A percentile compares a stretch with the other conserved stretches of the same genome.
phyloP scores from a whole-genome alignment of 1,140 invertebrate species.

The Holotrichia oblita region DNA sequence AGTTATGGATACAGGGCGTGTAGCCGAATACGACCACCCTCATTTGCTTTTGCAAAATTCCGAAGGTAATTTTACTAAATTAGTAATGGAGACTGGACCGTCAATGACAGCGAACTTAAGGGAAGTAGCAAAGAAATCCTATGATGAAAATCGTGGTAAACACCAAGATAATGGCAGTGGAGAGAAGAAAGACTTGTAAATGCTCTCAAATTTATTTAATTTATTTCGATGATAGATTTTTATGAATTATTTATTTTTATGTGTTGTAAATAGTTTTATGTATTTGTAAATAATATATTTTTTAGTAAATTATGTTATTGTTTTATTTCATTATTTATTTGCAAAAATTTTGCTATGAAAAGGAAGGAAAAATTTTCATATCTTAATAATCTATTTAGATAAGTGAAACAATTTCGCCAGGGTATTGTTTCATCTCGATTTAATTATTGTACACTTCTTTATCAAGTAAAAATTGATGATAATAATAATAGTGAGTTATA shows the following conservation, averaged over 20 bases:
- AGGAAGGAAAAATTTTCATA: no score
- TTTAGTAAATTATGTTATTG: background rate
- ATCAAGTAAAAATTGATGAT: no score
- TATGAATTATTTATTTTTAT: background rate
- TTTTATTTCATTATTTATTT: no score
- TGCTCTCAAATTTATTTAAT: background rate
- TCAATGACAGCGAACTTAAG: slow-evolving; percentile 48
- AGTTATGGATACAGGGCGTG: slow-evolving; percentile 73
- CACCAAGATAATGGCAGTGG: background rate
- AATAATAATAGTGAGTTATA: no score
- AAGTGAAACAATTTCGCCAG: no score
- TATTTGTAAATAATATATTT: background rate
- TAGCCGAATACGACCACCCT: slow-evolving; percentile 75
- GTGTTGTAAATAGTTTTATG: background rate
- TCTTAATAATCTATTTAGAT: no score
- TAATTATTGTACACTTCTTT: no score
- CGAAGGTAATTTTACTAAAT: slow-evolving; percentile 70
- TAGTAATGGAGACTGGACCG: slow-evolving; percentile 72
- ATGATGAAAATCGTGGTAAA: background rate
- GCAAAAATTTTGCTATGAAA: no score
- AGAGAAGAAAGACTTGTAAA: background rate
- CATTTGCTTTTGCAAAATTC: slow-evolving; percentile 69
- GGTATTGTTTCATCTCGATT: no score
- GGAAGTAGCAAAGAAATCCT: slow-evolving; percentile 44
- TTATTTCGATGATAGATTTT: background rate